Evolutionary conservation across 2,797 vertebrate genomes (phyloP).

Genomic region (Manis pentadactyla): DNA sequence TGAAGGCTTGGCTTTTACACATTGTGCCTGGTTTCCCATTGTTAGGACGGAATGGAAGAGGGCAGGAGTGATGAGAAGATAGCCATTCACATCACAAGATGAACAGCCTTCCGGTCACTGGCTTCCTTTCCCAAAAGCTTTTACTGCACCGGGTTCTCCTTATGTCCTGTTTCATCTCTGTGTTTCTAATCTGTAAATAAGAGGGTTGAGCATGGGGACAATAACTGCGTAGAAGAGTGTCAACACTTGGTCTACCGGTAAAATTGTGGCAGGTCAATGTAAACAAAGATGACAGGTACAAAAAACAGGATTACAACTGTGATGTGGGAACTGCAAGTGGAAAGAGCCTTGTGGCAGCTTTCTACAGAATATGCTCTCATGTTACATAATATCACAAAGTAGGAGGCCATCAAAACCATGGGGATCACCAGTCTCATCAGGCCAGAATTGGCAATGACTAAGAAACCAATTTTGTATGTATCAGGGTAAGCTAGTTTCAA

Average conservation of each 20-base stretch:
- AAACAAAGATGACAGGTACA: slow-evolving; percentile 18
- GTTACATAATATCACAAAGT: background rate
- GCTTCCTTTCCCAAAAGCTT: background rate
- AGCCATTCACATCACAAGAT: background rate
- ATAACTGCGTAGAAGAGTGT: slow-evolving; percentile 52
- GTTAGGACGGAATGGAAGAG: background rate
- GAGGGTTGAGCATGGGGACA: slow-evolving; percentile 49
- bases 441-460: slow-evolving; percentile 37
- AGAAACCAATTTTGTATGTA: slow-evolving; percentile 8
- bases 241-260: slow-evolving; percentile 41
- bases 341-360: slow-evolving; percentile 2
- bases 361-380: background rate
- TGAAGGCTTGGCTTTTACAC: background rate
- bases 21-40: background rate
- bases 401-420: slow-evolving; percentile 4
- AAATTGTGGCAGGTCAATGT: background rate
- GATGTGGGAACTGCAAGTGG: slow-evolving; percentile 30
- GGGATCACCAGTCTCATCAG: slow-evolving; percentile 46
- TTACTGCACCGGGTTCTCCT: background rate
- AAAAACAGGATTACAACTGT: slow-evolving; percentile 48
- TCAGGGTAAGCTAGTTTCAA: slow-evolving; percentile 47
- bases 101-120: background rate
- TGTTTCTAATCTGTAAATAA: slow-evolving; percentile 47
- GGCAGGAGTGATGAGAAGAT: background rate
- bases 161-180: slow-evolving; percentile 32